Evolutionary conservation across 1,140 invertebrate species (phyloP).

Genomic region (Trinorchestia longiramus): DNA sequence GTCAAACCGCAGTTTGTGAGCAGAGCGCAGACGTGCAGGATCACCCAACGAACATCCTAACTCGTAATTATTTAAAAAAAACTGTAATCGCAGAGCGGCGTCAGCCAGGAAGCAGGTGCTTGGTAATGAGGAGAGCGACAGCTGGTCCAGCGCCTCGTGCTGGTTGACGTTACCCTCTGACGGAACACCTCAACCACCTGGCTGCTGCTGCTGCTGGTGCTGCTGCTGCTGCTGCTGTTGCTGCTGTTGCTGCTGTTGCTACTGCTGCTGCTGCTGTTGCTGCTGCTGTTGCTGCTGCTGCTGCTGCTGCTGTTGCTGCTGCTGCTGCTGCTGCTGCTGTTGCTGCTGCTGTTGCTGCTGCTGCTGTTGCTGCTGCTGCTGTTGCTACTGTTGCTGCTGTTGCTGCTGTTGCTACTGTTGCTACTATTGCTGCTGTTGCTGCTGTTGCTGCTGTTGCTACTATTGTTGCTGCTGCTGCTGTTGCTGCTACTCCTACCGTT

Average conservation of each 20-base stretch:
- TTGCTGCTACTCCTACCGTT: background rate
- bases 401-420: background rate
- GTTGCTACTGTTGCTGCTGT: background rate
- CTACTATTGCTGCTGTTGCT: background rate
- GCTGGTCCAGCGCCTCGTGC: background rate
- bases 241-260: background rate
- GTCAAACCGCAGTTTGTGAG: background rate
- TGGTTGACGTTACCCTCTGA: background rate
- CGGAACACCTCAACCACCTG: background rate
- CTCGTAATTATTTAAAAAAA: constrained; percentile 14
- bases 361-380: background rate
- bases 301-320: too few relatives aligned
- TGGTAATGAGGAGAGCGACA: background rate
- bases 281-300: too few relatives aligned
- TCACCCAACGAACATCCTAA: background rate
- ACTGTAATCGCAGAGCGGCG: constrained; percentile 11
- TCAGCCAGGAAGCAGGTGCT: constrained; percentile 44
- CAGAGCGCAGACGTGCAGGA: background rate
- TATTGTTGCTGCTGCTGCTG: background rate
- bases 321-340: background rate
- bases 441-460: background rate
- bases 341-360: background rate
- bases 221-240: background rate
- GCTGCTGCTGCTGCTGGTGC: background rate
- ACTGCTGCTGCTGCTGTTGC: too few relatives aligned